A percentile compares a stretch with the other conserved stretches of the same genome.
phyloP scores from a whole-genome alignment of 1,140 invertebrate genomes.

The Cyphomyrmex costatus region DNA sequence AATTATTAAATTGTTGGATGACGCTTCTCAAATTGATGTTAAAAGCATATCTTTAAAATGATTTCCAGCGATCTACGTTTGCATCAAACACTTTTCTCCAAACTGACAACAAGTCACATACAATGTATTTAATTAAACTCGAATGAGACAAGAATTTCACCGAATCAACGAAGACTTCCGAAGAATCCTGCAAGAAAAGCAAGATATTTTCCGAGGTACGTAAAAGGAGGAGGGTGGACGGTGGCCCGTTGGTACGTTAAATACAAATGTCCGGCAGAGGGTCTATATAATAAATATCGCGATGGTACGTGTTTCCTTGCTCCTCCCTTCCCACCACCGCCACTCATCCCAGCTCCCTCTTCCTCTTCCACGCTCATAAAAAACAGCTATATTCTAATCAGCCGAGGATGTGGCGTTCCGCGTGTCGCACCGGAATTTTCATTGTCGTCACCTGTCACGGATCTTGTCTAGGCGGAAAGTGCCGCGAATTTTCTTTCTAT shows the following conservation, averaged over 20 bases:
- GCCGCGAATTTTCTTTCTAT: background rate
- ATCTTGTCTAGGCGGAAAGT: background rate
- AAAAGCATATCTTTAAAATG: background rate
- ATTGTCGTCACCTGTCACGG: background rate
- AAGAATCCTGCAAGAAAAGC: constrained; percentile 9
- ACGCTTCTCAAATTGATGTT: background rate
- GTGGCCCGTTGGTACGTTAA: constrained; percentile 78
- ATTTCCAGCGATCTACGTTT: background rate
- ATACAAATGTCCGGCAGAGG: constrained; percentile 86
- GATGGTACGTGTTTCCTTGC: constrained; percentile 78
- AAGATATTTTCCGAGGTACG: constrained; percentile 25
- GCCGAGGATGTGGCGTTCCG: constrained; percentile 79
- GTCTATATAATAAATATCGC: constrained; percentile 85
- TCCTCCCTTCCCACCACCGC: constrained; percentile 68
- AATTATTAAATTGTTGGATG: background rate
- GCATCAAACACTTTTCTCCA: background rate
- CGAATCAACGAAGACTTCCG: background rate
- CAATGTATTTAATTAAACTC: constrained; percentile 17
- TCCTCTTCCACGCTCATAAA: constrained; percentile 87
- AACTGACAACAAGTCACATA: background rate
- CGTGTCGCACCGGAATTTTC: constrained; percentile 44
- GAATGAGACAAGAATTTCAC: background rate
- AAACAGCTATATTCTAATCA: constrained; percentile 87
- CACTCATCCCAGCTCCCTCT: constrained; percentile 82
- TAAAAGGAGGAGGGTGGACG: constrained; percentile 34